Evolutionary conservation across 2,797 vertebrate genomes (phyloP).

Genomic region (Emydoidea blandingii): DNA sequence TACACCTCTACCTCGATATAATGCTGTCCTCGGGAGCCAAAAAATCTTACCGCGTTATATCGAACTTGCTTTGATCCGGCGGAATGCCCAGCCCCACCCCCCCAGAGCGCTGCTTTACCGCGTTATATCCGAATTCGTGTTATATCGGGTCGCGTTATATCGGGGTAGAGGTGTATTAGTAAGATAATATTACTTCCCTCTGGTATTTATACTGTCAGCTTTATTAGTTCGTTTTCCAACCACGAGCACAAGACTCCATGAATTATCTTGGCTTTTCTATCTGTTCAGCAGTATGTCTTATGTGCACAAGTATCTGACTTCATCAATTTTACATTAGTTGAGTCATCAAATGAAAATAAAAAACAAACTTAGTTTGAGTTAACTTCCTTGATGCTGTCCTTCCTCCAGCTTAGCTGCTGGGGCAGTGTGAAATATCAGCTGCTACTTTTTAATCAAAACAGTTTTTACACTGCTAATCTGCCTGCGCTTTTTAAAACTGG

Average conservation of each 20-base stretch:
- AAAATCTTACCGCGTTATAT: no score
- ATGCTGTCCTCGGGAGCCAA: no score
- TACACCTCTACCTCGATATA: not conserved
- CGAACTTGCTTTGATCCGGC: no score
- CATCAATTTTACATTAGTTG: not conserved
- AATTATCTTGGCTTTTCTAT: slow-evolving; percentile 7
- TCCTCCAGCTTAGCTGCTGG: not conserved
- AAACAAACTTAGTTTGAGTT: not conserved
- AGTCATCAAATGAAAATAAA: not conserved
- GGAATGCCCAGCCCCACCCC: no score
- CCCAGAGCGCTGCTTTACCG: no score
- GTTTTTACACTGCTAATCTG: not conserved
- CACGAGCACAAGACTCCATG: not conserved
- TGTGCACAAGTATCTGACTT: not conserved
- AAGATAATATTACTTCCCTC: not conserved
- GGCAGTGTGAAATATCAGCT: slow-evolving; percentile 19
- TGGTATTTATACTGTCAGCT: not conserved
- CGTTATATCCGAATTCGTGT: no score
- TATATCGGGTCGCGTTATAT: no score
- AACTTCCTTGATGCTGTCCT: not conserved
- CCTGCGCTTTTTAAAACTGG: not conserved
- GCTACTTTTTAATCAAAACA: slow-evolving; percentile 17
- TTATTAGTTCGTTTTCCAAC: not conserved
- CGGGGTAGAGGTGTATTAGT: not conserved
- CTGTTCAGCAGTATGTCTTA: not conserved